phyloP scores from a whole-genome alignment of 2,113 vertebrate species.

The Psephotus haematonotus region DNA sequence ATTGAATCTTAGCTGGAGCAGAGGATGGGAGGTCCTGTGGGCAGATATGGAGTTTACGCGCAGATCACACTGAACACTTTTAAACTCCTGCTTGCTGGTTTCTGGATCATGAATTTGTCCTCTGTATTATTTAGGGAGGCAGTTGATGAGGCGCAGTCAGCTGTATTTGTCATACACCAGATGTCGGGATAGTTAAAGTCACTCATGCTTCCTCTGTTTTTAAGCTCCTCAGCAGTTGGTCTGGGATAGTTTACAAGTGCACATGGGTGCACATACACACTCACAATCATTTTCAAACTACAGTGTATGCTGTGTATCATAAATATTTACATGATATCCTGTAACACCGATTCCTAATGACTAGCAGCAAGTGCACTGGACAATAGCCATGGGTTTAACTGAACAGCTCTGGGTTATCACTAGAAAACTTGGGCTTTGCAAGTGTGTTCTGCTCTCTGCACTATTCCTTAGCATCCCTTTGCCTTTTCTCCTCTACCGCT shows the following conservation, averaged over 20 bases:
- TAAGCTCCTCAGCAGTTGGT: not conserved
- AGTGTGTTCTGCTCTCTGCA: slow-evolving; percentile 11
- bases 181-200: slow-evolving; percentile 30
- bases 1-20: not conserved
- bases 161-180: slow-evolving; percentile 47
- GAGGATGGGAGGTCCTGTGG: not conserved
- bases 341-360: not conserved
- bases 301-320: not conserved
- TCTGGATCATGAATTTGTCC: slow-evolving; percentile 57
- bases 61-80: not conserved
- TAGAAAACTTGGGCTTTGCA: not conserved
- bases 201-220: slow-evolving; percentile 36
- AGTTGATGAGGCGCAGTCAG: slow-evolving; percentile 11
- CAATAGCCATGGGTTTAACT: not conserved
- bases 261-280: fast-evolving
- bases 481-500: not conserved
- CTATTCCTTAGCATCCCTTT: not conserved
- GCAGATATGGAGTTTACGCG: not conserved
- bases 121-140: slow-evolving; percentile 5
- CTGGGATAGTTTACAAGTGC: not conserved
- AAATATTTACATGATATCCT: not conserved
- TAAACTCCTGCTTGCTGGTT: not conserved
- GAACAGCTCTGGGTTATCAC: fast-evolving
- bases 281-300: not conserved
- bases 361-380: not conserved